Evolutionary conservation across 1,140 invertebrate species (phyloP).

Genomic region (Conopomorpha cramerella): DNA sequence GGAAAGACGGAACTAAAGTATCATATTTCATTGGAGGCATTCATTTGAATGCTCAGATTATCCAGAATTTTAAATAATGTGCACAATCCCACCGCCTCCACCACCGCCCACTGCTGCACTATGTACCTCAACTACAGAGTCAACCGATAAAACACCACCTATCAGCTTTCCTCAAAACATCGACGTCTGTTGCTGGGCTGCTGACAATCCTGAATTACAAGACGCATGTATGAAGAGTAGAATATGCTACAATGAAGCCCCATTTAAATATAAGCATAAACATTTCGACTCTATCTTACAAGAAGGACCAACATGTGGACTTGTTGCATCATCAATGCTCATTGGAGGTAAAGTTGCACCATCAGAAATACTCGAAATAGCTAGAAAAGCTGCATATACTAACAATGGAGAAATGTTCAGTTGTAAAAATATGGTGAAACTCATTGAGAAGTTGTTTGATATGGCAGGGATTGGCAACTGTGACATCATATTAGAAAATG

Average conservation of each 20-base stretch:
- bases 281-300: constrained; percentile 42
- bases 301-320: constrained; percentile 75
- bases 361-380: constrained; percentile 64
- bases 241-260: constrained; percentile 38
- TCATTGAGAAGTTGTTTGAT: constrained; percentile 57
- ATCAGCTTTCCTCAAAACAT: constrained; percentile 6
- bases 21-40: not conserved
- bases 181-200: constrained; percentile 44
- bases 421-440: constrained; percentile 68
- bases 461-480: constrained; percentile 24
- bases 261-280: constrained; percentile 35
- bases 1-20: not conserved
- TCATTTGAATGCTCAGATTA: constrained; percentile 1
- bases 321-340: constrained; percentile 80
- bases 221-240: constrained; percentile 48
- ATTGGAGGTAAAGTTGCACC: constrained; percentile 64
- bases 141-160: no score
- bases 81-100: constrained; percentile 23
- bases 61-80: constrained; percentile 16
- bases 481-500: constrained; percentile 18
- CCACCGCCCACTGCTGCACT: constrained; percentile 18
- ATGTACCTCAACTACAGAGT: no score
- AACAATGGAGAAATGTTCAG: constrained; percentile 88
- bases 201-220: constrained; percentile 35
- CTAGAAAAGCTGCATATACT: constrained; percentile 67